These are phyloP conservation scores for Coleophora deauratella DNA, from an alignment of 2,888 invertebrate genomes.

Conservation along the genomic window DNA sequence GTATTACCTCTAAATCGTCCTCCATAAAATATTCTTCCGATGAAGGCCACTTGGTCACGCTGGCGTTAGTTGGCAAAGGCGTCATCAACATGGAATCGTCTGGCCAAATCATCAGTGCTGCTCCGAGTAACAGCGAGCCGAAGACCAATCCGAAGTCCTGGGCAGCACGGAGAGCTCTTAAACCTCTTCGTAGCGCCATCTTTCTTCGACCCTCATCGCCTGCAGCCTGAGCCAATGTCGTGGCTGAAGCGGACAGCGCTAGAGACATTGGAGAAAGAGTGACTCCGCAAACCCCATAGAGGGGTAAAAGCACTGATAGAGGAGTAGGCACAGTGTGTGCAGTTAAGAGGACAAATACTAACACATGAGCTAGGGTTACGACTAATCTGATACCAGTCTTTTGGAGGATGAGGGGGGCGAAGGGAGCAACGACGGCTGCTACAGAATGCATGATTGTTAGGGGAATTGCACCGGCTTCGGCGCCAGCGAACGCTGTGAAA, in stretches of 20 bases:
- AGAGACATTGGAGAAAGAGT: constrained; percentile 74
- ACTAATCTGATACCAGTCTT: constrained; percentile 52
- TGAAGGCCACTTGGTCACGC: constrained; percentile 53
- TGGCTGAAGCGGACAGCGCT: constrained; percentile 72
- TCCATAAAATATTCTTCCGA: constrained; percentile 70
- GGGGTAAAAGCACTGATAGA: constrained; percentile 42
- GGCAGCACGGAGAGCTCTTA: constrained; percentile 57
- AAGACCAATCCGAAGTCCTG: constrained; percentile 60
- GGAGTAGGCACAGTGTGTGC: constrained; percentile 69
- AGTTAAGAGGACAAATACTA: constrained; percentile 74
- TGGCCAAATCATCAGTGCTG: constrained; percentile 65
- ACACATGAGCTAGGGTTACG: constrained; percentile 64
- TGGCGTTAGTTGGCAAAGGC: constrained; percentile 45
- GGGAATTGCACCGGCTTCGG: constrained; percentile 76
- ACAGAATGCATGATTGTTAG: constrained; percentile 76
- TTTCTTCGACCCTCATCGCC: constrained; percentile 56
- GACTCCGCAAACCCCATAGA: constrained; percentile 69
- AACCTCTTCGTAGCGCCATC: constrained; percentile 48
- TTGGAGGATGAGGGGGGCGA: constrained; percentile 58
- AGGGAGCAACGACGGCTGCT: constrained; percentile 73
- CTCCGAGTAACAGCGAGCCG: constrained; percentile 55
- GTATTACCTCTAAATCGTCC: constrained; percentile 69
- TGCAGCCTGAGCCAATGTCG: constrained; percentile 71
- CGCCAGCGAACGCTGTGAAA: constrained; percentile 63
- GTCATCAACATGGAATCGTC: constrained; percentile 47